Evolutionary conservation across 2,113 vertebrate species (phyloP).

Genomic region (Hyperopisus bebe): DNA sequence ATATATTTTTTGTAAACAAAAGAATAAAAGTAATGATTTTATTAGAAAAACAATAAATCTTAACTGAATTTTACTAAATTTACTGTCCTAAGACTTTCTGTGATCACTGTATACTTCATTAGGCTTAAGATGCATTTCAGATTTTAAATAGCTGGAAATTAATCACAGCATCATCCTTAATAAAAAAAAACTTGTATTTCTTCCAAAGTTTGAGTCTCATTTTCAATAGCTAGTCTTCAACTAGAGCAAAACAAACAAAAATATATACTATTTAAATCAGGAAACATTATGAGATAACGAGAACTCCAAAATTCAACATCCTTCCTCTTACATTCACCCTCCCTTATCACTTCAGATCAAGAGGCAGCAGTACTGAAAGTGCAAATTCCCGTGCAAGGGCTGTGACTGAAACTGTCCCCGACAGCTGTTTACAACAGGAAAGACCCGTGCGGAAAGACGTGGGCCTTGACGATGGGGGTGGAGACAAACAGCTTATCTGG

Average conservation of each 20-base stretch:
- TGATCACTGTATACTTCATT: background rate
- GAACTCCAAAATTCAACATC: slow-evolving; percentile 49
- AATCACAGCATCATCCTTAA: background rate
- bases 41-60: background rate
- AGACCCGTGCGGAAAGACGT: background rate
- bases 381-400: background rate
- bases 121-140: background rate
- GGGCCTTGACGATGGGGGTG: background rate
- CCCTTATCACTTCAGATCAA: slow-evolving; percentile 30
- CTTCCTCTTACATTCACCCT: slow-evolving; percentile 45
- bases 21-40: background rate
- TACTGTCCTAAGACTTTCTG: background rate
- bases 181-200: background rate
- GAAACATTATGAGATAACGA: slow-evolving; percentile 48
- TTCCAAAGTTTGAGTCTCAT: background rate
- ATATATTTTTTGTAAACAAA: background rate
- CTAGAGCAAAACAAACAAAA: background rate
- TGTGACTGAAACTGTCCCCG: background rate
- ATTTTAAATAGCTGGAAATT: background rate
- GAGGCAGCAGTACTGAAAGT: background rate
- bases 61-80: background rate
- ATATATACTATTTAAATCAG: slow-evolving; percentile 27
- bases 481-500: background rate
- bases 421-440: background rate
- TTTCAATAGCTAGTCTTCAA: background rate